Base-by-base conservation (phyloP, 2,888 invertebrate species). In the Lottia gigantea region DNA sequence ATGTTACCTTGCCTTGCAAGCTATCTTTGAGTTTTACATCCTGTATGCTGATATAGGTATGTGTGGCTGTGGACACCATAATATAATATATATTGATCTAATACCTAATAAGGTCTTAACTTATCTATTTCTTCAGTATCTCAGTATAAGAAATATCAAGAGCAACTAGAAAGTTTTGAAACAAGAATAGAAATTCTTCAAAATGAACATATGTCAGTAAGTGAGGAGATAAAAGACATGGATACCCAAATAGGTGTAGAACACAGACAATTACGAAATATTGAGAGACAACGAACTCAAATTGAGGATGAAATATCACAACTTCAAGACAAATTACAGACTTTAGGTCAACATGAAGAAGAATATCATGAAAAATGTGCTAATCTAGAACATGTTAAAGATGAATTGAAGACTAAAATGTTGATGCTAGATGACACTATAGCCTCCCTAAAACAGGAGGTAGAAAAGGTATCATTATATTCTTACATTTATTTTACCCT, bases 291-390 rank as follows among this genome's bases (percentile, higher is more conserved):
- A 23, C 19, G 23, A 55, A 14, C 19, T 19, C 11, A 55, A 11
- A 55, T 55, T 12, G 55, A 55, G 14, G 19, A 19, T 55, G 14
- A 55, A 55, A 23, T 55, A 55, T 55, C 55, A 12, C 19, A 55
- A 11, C 55, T 55, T 23, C 19, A 14, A 23, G 55, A 23, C 12
- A 55, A 55, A 55, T 55, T 55, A 55, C 19, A 55, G 15, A 23
- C 23, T 19, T 55, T 55, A 23, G 23, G 19, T 23, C 11, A 23
- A 55, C 55, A 55, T 55, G 55, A 55, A 55, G 55, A 55, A 3
- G 55, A 55, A 55, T 55, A 55, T 19, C 19, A 6, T 55, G 55
- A 55, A 55, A 55, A 55, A 55, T 55, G 55, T 55, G 55, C 19
- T 14, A 55, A 12, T 55, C 14, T 55, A 23, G 23, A 23, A 23